These are phyloP conservation scores for Sarcophaga subvicina DNA, from an alignment of 2,888 invertebrate species.

Conservation along the genomic window DNA sequence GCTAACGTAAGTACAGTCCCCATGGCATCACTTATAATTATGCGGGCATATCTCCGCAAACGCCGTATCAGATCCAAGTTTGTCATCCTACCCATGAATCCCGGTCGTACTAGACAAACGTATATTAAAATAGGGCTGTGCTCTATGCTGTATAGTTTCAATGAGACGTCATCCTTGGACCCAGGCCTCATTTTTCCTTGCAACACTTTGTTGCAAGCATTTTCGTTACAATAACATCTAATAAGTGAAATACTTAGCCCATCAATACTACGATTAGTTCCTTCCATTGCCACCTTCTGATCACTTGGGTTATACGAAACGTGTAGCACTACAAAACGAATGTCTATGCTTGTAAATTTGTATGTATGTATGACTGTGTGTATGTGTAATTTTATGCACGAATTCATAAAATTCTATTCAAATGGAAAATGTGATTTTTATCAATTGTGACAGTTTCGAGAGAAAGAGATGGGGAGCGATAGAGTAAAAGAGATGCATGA, in stretches of 20 bases:
- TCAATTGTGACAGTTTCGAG: constrained; percentile 79
- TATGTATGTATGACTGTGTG: background rate
- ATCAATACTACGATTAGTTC: background rate
- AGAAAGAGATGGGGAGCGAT: constrained; percentile 46
- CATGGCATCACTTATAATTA: no score
- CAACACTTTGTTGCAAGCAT: no score
- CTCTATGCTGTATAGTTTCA: no score
- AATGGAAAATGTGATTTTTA: constrained; percentile 81
- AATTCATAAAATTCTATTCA: constrained; percentile 80
- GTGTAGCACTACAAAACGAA: background rate
- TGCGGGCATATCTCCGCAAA: no score
- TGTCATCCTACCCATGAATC: no score
- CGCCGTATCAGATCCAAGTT: no score
- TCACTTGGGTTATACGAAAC: background rate
- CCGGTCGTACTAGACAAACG: no score
- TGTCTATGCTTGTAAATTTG: background rate
- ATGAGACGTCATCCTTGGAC: no score
- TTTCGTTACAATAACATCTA: background rate
- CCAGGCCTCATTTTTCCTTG: no score
- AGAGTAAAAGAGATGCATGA: constrained; percentile 48
- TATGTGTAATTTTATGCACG: constrained; percentile 79
- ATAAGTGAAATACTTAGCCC: no score
- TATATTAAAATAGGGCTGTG: no score
- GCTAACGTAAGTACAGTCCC: no score
- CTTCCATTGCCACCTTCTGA: background rate